phyloP scores from a whole-genome alignment of 2,888 invertebrate genomes.

The Asteroscopus sphinx region DNA sequence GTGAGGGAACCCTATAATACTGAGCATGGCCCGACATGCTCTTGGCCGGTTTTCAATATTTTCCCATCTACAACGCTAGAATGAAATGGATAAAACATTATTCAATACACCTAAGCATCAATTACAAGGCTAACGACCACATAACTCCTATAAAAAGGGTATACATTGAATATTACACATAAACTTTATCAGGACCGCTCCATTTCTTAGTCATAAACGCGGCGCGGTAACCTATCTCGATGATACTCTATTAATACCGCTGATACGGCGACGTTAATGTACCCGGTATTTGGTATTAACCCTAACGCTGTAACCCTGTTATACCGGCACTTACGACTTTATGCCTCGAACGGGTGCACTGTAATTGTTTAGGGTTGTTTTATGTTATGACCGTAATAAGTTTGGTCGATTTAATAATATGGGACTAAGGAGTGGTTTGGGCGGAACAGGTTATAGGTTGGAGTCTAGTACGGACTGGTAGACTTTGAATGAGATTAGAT shows the following conservation, averaged over 20 bases:
- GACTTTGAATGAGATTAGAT: no score
- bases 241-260: constrained; percentile 85
- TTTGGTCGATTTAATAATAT: constrained; percentile 70
- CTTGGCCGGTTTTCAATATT: no score
- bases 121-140: constrained; percentile 45
- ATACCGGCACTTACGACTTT: constrained; percentile 71
- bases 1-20: no score
- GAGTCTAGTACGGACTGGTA: not conserved
- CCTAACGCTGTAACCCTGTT: constrained; percentile 65
- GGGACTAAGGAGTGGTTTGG: constrained; percentile 55
- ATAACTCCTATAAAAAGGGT: constrained; percentile 59
- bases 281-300: constrained; percentile 74
- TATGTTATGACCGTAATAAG: constrained; percentile 69
- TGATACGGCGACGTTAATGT: constrained; percentile 81
- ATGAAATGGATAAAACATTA: not conserved
- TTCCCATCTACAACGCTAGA: no score
- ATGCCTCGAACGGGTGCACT: constrained; percentile 70
- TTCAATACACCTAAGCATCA: constrained; percentile 20
- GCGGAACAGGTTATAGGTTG: constrained; percentile 11
- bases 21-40: no score
- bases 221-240: constrained; percentile 72
- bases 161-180: constrained; percentile 61
- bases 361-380: constrained; percentile 86
- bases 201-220: constrained; percentile 66
- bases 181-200: constrained; percentile 61